Base-by-base conservation (phyloP, 2,113 vertebrate species). In the Antechinus stuartii region DNA sequence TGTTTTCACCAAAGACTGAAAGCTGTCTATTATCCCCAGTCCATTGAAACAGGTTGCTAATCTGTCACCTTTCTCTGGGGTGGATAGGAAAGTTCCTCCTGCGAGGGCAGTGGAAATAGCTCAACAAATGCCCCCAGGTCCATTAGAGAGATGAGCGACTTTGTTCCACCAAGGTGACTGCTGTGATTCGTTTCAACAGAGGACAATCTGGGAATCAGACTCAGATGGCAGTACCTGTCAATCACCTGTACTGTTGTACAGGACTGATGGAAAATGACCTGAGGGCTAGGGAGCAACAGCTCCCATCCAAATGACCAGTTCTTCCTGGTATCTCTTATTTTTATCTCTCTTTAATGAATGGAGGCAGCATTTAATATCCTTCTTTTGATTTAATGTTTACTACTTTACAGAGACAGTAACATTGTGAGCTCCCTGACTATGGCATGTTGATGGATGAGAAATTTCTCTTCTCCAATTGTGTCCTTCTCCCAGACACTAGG, bases 161-260 rank as follows among this genome's bases (percentile, higher is more conserved):
- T 47, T 53, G 27, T 22, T 2, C 16, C 6, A 76, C 55, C n/a
- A 47, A 19, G 4, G 0, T 52, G 92, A 84, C 10, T 42, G 35
- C 90, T 27, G 0, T 3, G 19, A 89, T 9, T 49, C 2, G 8
- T 93, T 90, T 57, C 91, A 94, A 12, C 0, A 2, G 30, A 16
- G 27, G 10, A 42, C 91, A 2, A 0, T 11, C n/a, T 47, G 27
- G 46, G 35, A 23, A 14, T 30, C 54, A 2, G 42, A 46, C 12
- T 27, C 3, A 49, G 7, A 84, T 84, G n/a, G n/a, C 6, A 9
- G 0, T 54, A 0, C 10, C 68, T 52, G 0, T 30, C 52, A 54
- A 2, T 76, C 25, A 1, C 5, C 3, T 55, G 19, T 3, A 50
- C 25, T 50, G 50, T 52, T 76, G 23, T 50, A 22, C 49, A 0